Percentiles rank a stretch among this genome's conserved stretches.
Conservation (phyloP, 2,113 vertebrate genomes). For the Hypanus sabinus region DNA sequence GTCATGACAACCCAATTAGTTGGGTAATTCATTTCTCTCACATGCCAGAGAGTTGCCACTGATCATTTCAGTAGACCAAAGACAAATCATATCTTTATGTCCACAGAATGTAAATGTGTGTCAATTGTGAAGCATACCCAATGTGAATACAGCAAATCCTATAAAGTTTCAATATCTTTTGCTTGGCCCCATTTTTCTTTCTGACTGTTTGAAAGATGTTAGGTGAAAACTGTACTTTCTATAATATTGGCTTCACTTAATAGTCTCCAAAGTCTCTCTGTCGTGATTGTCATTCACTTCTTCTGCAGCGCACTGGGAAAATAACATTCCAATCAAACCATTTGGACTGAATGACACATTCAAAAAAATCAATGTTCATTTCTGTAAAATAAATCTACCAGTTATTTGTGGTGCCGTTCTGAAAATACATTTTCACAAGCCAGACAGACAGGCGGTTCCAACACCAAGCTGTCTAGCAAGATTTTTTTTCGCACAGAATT, state of each 20-base stretch:
- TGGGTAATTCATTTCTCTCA: neutral
- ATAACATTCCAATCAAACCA: neutral
- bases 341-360: neutral
- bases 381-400: neutral
- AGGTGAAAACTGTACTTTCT: neutral
- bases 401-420: neutral
- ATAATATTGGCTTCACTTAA: neutral
- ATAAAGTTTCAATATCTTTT: neutral
- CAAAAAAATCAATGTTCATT: constrained; percentile 17
- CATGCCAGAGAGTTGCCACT: neutral
- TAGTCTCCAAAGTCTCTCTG: neutral
- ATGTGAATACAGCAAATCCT: neutral
- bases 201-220: neutral
- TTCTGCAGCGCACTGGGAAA: neutral
- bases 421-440: neutral
- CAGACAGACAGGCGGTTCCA: neutral
- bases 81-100: neutral
- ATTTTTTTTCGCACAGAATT: neutral
- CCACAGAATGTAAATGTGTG: neutral
- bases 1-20: constrained; percentile 33
- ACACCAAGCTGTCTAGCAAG: neutral
- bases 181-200: neutral
- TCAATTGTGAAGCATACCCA: neutral
- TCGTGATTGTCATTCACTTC: neutral
- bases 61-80: neutral